phyloP scores from a whole-genome alignment of 2,113 vertebrate genomes.

The Atherinomorus stipes region DNA sequence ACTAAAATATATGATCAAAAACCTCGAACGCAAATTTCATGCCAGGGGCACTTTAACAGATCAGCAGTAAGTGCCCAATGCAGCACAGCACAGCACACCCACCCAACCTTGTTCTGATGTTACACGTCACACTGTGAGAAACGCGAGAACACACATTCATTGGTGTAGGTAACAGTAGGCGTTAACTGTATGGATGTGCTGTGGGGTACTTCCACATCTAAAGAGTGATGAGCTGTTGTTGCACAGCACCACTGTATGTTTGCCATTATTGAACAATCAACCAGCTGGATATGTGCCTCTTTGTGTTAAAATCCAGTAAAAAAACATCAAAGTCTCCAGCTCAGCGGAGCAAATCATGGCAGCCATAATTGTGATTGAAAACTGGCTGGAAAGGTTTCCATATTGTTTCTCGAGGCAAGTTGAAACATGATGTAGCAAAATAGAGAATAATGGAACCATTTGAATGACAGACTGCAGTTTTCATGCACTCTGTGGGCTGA shows the following conservation, averaged over 20 bases:
- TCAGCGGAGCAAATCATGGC: slow-evolving; percentile 30
- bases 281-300: slow-evolving; percentile 18
- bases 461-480: slow-evolving; percentile 62
- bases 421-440: slow-evolving; percentile 41
- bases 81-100: slow-evolving; percentile 10
- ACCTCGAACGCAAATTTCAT: too few relatives aligned
- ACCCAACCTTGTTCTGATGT: slow-evolving; percentile 16
- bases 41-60: slow-evolving; percentile 34
- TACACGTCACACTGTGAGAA: slow-evolving; percentile 5
- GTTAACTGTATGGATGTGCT: slow-evolving; percentile 18
- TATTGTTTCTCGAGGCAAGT: slow-evolving; percentile 35
- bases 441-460: slow-evolving; percentile 37
- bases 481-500: slow-evolving; percentile 36
- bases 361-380: slow-evolving; percentile 37
- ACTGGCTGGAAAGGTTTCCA: slow-evolving; percentile 22
- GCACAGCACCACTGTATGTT: slow-evolving; percentile 15
- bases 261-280: slow-evolving; percentile 18
- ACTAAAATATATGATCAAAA: too few relatives aligned
- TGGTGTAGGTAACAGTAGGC: slow-evolving; percentile 28
- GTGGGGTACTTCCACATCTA: slow-evolving; percentile 18
- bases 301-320: slow-evolving; percentile 14
- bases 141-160: slow-evolving; percentile 47
- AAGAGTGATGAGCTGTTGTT: slow-evolving; percentile 11
- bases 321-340: slow-evolving; percentile 15
- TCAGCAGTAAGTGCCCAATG: background rate